A percentile compares a stretch with the other conserved stretches of the same genome.
phyloP scores from a whole-genome alignment of 1,140 invertebrate genomes.

The Brevipalpus yothersi region DNA sequence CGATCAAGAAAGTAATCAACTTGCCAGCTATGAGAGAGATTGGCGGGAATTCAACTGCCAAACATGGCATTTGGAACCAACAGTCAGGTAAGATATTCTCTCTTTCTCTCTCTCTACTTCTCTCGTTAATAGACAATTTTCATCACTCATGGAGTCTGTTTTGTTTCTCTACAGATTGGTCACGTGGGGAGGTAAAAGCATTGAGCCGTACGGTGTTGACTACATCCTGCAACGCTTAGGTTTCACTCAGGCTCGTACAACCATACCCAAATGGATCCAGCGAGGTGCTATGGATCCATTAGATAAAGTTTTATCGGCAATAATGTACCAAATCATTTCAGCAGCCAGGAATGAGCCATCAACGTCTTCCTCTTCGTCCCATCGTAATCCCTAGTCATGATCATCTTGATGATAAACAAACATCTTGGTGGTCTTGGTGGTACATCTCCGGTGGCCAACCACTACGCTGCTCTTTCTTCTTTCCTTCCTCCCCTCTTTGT shows the following conservation, averaged over 20 bases:
- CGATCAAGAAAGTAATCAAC: background rate
- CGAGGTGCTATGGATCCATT: slow-evolving; percentile 86
- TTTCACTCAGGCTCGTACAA: slow-evolving; percentile 83
- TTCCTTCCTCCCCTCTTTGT: no score
- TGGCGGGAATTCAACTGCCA: slow-evolving; percentile 3
- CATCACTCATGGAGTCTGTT: background rate
- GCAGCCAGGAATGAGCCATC: background rate
- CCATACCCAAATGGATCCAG: slow-evolving; percentile 98
- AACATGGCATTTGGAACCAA: slow-evolving; percentile 87
- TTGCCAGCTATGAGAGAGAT: background rate
- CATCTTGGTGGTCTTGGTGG: no score
- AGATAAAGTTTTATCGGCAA: slow-evolving; percentile 42
- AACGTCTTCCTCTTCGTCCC: no score
- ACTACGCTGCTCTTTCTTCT: no score
- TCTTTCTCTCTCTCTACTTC: slow-evolving; percentile 6
- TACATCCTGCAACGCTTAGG: slow-evolving; percentile 89
- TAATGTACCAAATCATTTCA: slow-evolving; percentile 21
- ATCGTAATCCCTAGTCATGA: no score
- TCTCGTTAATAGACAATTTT: slow-evolving; percentile 5
- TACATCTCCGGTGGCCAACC: no score
- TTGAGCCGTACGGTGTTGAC: slow-evolving; percentile 90
- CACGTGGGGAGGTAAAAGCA: slow-evolving; percentile 84
- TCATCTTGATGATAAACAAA: no score
- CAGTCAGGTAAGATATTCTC: slow-evolving; percentile 41
- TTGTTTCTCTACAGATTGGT: slow-evolving; percentile 33